These are phyloP conservation scores for Microctenopoma lineatum DNA, from an alignment of 2,797 vertebrate genomes.

Conservation along the genomic window DNA sequence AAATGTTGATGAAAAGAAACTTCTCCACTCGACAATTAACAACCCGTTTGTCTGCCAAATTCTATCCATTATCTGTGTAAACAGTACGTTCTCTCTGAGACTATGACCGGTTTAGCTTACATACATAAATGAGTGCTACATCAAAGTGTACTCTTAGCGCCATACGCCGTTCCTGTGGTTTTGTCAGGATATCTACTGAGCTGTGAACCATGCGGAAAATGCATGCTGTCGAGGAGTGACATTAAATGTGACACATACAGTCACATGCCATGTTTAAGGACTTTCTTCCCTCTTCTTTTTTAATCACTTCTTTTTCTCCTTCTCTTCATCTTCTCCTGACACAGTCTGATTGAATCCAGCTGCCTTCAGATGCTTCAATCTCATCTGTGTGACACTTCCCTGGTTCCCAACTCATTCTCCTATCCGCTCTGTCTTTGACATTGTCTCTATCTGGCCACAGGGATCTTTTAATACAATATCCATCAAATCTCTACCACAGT, in stretches of 20 bases:
- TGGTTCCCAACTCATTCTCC: conserved; percentile 51
- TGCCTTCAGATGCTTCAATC: conserved; percentile 75
- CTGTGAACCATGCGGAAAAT: conserved; percentile 23
- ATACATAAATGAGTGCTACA: background rate
- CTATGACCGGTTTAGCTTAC: background rate
- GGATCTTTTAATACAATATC: conserved; percentile 50
- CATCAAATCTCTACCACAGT: conserved; percentile 20
- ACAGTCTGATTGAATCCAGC: conserved; percentile 76
- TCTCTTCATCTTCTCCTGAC: conserved; percentile 54
- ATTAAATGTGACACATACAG: conserved; percentile 59
- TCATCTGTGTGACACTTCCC: conserved; percentile 65
- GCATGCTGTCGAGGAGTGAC: conserved; percentile 49
- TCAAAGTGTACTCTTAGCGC: background rate
- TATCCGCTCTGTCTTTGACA: conserved; percentile 42
- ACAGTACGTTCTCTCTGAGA: background rate
- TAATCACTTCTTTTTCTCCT: conserved; percentile 67
- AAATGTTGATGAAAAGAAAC: conserved; percentile 1
- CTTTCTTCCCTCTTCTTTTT: conserved; percentile 53
- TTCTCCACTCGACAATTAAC: conserved; percentile 4
- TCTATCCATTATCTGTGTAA: conserved; percentile 6
- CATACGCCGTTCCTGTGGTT: background rate
- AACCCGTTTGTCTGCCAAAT: background rate
- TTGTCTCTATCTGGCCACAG: conserved; percentile 43
- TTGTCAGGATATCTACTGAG: conserved; percentile 5
- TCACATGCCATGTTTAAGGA: conserved; percentile 55